These are phyloP conservation scores for Chorisops tibialis DNA, from an alignment of 2,888 invertebrate genomes.

Conservation along the genomic window DNA sequence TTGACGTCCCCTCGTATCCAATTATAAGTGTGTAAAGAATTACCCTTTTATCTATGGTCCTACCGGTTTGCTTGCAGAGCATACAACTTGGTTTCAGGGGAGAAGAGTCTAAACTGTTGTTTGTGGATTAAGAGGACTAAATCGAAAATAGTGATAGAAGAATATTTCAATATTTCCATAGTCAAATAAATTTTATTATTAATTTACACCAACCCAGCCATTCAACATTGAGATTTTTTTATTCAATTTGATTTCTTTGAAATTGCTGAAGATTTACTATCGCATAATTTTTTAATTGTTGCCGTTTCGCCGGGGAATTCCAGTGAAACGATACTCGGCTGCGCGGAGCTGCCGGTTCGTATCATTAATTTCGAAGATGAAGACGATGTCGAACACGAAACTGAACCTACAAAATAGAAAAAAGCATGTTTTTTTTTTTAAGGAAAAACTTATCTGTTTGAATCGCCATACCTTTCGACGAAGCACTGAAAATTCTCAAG, in stretches of 20 bases:
- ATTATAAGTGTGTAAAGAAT: too few species aligned
- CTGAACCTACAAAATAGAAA: slow-evolving; percentile 1
- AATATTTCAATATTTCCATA: too few species aligned
- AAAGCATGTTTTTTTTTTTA: slow-evolving; percentile 1
- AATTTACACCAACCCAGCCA: too few species aligned
- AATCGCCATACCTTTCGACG: slow-evolving; percentile 31
- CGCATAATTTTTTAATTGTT: not conserved
- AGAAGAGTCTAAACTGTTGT: too few species aligned
- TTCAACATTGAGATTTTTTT: too few species aligned
- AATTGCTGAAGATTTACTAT: not conserved
- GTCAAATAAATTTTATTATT: too few species aligned
- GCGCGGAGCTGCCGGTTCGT: slow-evolving; percentile 30
- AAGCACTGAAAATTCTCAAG: slow-evolving; percentile 30
- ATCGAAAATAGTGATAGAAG: too few species aligned
- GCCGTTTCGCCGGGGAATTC: slow-evolving; percentile 25
- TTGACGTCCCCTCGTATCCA: too few species aligned
- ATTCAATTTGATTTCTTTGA: not conserved
- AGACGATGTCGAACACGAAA: slow-evolving; percentile 18
- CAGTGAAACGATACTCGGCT: slow-evolving; percentile 30
- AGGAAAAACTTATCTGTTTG: not conserved
- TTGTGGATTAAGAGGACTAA: too few species aligned
- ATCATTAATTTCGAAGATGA: slow-evolving; percentile 33
- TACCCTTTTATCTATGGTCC: too few species aligned
- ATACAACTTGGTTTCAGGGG: too few species aligned
- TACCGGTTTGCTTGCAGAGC: too few species aligned